Evolutionary conservation across 1,140 invertebrate species (phyloP).

Genomic region (Lasioglossum albipes): DNA sequence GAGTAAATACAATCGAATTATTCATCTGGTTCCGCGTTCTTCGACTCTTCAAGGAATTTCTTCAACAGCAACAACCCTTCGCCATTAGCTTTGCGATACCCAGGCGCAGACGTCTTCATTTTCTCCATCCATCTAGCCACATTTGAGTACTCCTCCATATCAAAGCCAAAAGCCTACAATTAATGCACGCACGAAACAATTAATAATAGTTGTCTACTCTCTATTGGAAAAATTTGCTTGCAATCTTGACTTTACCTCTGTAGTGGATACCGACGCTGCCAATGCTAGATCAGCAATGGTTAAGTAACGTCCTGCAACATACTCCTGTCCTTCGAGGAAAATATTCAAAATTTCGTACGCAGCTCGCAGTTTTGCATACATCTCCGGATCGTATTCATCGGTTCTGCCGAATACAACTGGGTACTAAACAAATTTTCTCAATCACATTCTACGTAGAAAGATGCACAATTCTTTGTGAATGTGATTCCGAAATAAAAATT

Average conservation of each 20-base stretch:
- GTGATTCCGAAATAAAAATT: no score
- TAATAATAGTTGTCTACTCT: neutral
- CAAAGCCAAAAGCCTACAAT: constrained; percentile 83
- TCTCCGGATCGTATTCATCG: constrained; percentile 52
- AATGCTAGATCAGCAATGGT: constrained; percentile 80
- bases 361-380: constrained; percentile 62
- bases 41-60: neutral
- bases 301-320: constrained; percentile 73
- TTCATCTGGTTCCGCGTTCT: neutral
- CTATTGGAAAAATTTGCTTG: neutral
- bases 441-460: no score
- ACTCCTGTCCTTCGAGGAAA: constrained; percentile 74
- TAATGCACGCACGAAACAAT: neutral
- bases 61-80: constrained; percentile 75
- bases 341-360: constrained; percentile 70
- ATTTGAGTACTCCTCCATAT: constrained; percentile 85
- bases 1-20: no score
- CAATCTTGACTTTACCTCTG: constrained; percentile 69
- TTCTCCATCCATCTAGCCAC: constrained; percentile 86
- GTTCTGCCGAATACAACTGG: constrained; percentile 60
- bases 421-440: constrained; percentile 66
- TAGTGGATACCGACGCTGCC: constrained; percentile 66
- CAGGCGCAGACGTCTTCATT: constrained; percentile 85
- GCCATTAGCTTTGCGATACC: constrained; percentile 87
- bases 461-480: no score